Percentiles rank a stretch among this genome's conserved stretches.
Conservation (phyloP, 2,113 vertebrate species). For the Nycticorax nycticorax region DNA sequence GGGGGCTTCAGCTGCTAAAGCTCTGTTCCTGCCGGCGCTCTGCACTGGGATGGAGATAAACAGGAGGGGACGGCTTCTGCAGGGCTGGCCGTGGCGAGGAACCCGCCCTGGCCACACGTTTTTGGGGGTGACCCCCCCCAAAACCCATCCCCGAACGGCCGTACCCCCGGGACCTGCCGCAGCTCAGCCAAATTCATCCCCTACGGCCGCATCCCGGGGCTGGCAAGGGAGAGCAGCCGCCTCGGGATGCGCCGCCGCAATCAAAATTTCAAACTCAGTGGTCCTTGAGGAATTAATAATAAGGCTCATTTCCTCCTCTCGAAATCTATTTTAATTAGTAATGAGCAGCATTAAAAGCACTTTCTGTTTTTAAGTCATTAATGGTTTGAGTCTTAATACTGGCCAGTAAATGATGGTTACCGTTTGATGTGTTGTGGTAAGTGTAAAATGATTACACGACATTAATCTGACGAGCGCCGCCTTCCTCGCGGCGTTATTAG, state of each 20-base stretch:
- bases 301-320: conserved; percentile 43
- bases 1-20: not conserved
- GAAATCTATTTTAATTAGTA: conserved; percentile 29
- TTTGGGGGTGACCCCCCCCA: not conserved
- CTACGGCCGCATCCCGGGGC: not conserved
- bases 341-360: conserved; percentile 20
- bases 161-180: fast-evolving
- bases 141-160: fast-evolving
- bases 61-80: not conserved
- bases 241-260: fast-evolving
- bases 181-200: not conserved
- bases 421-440: not conserved
- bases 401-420: not conserved
- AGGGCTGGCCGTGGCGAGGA: fast-evolving
- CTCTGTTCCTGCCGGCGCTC: not conserved
- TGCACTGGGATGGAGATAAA: not conserved
- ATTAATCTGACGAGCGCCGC: not conserved
- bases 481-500: not conserved
- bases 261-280: not conserved
- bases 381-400: not conserved
- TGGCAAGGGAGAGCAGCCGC: not conserved
- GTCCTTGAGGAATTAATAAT: conserved; percentile 30
- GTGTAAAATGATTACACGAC: not conserved
- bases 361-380: conserved; percentile 31
- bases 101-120: fast-evolving